Conservation (phyloP, 2,888 invertebrate species). For the Sthenelais limicola region DNA sequence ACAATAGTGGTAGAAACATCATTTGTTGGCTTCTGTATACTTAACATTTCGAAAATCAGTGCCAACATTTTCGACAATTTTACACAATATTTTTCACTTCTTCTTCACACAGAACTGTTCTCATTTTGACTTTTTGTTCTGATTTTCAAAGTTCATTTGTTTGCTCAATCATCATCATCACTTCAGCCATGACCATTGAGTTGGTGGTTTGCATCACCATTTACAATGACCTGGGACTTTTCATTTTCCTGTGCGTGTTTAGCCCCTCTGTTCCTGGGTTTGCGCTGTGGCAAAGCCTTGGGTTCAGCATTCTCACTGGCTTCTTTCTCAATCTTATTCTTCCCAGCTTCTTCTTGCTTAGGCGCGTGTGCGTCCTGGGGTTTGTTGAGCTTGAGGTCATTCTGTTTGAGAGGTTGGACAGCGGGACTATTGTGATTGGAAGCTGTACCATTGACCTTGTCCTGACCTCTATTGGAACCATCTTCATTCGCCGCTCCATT, state of each 20-base stretch:
- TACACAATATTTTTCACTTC: too few species aligned
- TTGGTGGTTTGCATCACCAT: background rate
- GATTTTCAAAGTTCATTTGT: background rate
- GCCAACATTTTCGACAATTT: too few species aligned
- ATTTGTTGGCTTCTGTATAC: too few species aligned
- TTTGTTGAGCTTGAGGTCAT: background rate
- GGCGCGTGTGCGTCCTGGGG: background rate
- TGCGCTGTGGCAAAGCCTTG: background rate
- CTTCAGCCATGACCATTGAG: constrained; percentile 20
- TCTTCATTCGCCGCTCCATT: too few species aligned
- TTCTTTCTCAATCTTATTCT: background rate
- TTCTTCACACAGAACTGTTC: too few species aligned
- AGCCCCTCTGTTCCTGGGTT: background rate
- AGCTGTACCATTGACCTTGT: constrained; percentile 7
- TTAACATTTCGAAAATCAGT: too few species aligned
- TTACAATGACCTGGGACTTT: constrained; percentile 11
- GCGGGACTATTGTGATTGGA: background rate
- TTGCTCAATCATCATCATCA: constrained; percentile 4
- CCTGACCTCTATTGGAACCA: too few species aligned
- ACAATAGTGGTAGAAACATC: too few species aligned
- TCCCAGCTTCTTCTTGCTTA: background rate
- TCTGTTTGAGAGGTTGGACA: background rate
- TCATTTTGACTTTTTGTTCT: too few species aligned
- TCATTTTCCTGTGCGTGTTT: constrained; percentile 13
- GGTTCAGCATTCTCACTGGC: background rate